Percentiles rank a stretch among this genome's conserved stretches.
These are phyloP conservation scores for Oxyura jamaicensis DNA, from an alignment of 2,113 vertebrate species.

Conservation along the genomic window DNA sequence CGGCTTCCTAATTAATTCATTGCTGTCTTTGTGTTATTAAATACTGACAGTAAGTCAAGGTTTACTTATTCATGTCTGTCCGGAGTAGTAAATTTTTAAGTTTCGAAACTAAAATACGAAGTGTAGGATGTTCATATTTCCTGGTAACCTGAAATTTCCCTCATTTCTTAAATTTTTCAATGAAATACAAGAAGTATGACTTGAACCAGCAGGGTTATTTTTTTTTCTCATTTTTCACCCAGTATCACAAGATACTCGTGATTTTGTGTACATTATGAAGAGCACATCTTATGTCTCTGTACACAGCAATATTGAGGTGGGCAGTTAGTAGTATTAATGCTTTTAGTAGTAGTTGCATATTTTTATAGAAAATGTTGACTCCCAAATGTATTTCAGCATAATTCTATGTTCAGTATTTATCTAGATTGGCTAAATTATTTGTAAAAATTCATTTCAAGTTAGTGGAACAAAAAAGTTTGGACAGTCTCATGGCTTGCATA, in stretches of 20 bases:
- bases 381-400: neutral
- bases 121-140: neutral
- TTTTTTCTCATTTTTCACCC: neutral
- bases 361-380: neutral
- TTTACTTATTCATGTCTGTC: neutral
- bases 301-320: neutral
- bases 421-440: conserved; percentile 57
- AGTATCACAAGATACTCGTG: neutral
- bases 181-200: neutral
- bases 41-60: neutral
- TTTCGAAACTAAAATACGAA: neutral
- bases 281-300: conserved; percentile 7
- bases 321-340: conserved; percentile 26
- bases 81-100: neutral
- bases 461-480: conserved; percentile 54
- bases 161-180: neutral
- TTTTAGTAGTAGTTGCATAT: conserved; percentile 24
- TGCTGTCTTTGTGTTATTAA: neutral
- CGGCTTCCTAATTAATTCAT: neutral
- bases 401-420: conserved; percentile 46
- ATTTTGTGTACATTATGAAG: neutral
- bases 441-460: conserved; percentile 49
- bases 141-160: neutral
- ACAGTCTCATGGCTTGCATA: conserved; percentile 45
- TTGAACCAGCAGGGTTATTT: neutral